These are phyloP conservation scores for Aurelia aurita DNA, from an alignment of 30 jellyfish, hydroid and myxozoan species.

Conservation along the genomic window DNA sequence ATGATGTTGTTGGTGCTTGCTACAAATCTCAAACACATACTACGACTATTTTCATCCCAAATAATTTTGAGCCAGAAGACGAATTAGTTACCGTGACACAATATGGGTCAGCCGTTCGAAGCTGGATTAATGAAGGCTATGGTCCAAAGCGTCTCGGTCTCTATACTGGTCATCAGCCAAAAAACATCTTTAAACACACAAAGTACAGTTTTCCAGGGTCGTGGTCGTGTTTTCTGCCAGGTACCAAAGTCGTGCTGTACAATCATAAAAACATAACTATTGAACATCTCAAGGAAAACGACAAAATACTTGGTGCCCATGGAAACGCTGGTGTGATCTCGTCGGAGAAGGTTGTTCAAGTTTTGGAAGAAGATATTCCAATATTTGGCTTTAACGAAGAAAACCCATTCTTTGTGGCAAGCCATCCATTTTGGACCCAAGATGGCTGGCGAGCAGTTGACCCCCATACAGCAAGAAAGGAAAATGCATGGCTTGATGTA, in stretches of 20 bases:
- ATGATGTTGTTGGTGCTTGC: slow-evolving; percentile 18
- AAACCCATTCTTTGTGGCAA: slow-evolving; percentile 40
- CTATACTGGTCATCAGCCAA: background rate
- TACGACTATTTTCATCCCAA: too few relatives aligned
- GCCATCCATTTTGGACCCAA: slow-evolving; percentile 79
- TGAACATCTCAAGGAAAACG: slow-evolving; percentile 25
- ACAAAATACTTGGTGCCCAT: slow-evolving; percentile 15
- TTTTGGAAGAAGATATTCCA: slow-evolving; percentile 9
- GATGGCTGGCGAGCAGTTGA: slow-evolving; percentile 76
- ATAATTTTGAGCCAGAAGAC: too few relatives aligned
- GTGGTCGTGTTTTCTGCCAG: slow-evolving; percentile 30
- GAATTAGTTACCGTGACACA: too few relatives aligned
- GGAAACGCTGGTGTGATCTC: slow-evolving; percentile 47
- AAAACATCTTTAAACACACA: background rate
- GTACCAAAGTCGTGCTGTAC: slow-evolving; percentile 23
- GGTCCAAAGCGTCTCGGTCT: slow-evolving; percentile 32
- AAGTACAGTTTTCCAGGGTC: background rate
- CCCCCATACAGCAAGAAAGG: slow-evolving; percentile 54
- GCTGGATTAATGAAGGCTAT: slow-evolving; percentile 27
- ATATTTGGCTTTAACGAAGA: slow-evolving; percentile 59
- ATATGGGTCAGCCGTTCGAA: slow-evolving; percentile 44
- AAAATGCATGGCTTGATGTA: slow-evolving; percentile 59
- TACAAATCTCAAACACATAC: slow-evolving; percentile 48
- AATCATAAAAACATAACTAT: slow-evolving; percentile 3
- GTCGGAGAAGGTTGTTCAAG: slow-evolving; percentile 48